Evolutionary conservation across 2,797 vertebrate genomes (phyloP).

Genomic region (Babyrousa celebensis): DNA sequence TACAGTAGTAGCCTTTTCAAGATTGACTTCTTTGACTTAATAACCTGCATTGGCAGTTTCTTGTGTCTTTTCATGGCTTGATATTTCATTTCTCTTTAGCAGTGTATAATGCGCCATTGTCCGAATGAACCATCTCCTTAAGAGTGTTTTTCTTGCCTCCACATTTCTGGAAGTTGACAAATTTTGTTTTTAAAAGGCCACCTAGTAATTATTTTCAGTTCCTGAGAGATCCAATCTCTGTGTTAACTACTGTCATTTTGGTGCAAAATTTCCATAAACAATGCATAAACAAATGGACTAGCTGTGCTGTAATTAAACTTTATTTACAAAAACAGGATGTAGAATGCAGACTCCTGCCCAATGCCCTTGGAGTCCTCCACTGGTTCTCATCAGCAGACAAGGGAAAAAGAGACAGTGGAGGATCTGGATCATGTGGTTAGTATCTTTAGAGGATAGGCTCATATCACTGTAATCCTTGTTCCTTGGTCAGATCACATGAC

Average conservation of each 20-base stretch:
- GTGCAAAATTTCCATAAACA: neutral
- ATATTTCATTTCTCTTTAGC: neutral
- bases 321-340: neutral
- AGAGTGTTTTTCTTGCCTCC: neutral
- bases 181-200: constrained; percentile 48
- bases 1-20: neutral
- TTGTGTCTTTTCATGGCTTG: neutral
- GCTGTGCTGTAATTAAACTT: neutral
- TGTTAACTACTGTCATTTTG: neutral
- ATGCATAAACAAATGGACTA: neutral
- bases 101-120: neutral
- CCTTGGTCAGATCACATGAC: neutral
- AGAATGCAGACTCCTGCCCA: neutral
- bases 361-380: neutral
- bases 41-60: neutral
- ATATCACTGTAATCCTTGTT: neutral
- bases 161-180: neutral
- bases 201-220: neutral
- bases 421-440: neutral
- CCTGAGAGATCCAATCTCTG: neutral
- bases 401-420: neutral
- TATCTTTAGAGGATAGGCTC: neutral
- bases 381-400: neutral
- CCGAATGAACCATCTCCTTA: neutral
- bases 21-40: neutral